Percentiles rank a stretch among this genome's conserved stretches.
These are phyloP conservation scores for Alouatta palliata DNA, from an alignment of 2,113 vertebrate species.

Conservation along the genomic window DNA sequence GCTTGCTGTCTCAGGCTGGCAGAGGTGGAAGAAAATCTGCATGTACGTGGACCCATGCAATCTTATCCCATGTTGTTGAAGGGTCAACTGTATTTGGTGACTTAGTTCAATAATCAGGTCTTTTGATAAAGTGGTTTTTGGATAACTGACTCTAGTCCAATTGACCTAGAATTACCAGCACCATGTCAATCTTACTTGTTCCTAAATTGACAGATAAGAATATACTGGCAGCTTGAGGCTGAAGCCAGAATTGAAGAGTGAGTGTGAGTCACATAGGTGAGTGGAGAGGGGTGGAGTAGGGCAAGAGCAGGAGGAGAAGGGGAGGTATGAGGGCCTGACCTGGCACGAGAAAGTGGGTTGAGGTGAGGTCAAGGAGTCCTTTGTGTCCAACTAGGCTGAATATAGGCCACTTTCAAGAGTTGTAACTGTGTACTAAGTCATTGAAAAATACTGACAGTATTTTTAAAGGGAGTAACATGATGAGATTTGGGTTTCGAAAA, in stretches of 20 bases:
- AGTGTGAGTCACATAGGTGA: not conserved
- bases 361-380: not conserved
- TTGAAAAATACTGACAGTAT: not conserved
- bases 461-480: not conserved
- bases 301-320: not conserved
- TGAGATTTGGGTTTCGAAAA: not conserved
- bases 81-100: not conserved
- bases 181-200: not conserved
- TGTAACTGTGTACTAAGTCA: not conserved
- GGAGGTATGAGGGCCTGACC: not conserved
- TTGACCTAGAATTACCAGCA: not conserved
- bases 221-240: not conserved
- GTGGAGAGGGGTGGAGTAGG: not conserved
- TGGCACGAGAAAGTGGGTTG: not conserved
- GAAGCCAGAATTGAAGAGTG: not conserved
- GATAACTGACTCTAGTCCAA: not conserved
- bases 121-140: not conserved
- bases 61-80: not conserved
- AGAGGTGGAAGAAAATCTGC: not conserved
- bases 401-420: not conserved
- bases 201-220: not conserved
- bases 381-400: not conserved
- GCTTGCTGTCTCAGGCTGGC: not conserved
- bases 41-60: not conserved
- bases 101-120: not conserved